These are phyloP conservation scores for Oenanthe melanoleuca DNA, from an alignment of 2,113 vertebrate genomes.

Conservation along the genomic window DNA sequence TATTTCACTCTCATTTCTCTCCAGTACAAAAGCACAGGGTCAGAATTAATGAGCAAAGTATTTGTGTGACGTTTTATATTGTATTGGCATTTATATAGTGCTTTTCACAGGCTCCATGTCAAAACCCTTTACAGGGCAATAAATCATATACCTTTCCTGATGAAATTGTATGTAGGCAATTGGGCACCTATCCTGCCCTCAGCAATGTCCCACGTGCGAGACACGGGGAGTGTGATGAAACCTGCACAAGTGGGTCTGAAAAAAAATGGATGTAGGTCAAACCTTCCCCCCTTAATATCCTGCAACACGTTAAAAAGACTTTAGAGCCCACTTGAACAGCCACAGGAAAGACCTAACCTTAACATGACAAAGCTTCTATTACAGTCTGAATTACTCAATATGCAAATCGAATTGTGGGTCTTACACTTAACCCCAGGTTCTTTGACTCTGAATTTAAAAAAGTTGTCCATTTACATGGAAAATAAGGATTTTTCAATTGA, in stretches of 20 bases:
- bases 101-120: conserved; percentile 60
- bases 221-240: conserved; percentile 43
- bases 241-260: conserved; percentile 34
- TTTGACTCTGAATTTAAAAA: conserved; percentile 35
- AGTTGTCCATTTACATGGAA: conserved; percentile 26
- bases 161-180: conserved; percentile 44
- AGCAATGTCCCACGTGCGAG: conserved; percentile 17
- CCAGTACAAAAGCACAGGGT: conserved; percentile 27
- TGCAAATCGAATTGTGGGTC: conserved; percentile 52
- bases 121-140: conserved; percentile 63
- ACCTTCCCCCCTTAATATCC: conserved; percentile 53
- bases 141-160: conserved; percentile 54
- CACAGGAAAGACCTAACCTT: conserved; percentile 65
- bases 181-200: conserved; percentile 57
- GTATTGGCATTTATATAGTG: conserved; percentile 64
- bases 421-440: conserved; percentile 7
- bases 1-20: conserved; percentile 43
- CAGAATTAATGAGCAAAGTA: conserved; percentile 60
- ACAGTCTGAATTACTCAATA: conserved; percentile 45
- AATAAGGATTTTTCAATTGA: neutral
- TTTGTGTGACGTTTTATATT: conserved; percentile 62
- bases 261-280: conserved; percentile 60
- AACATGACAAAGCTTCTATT: conserved; percentile 51
- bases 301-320: conserved; percentile 51
- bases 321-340: conserved; percentile 53